Evolutionary conservation across 92 coral and sea anemone genomes (phyloP).

Genomic region (Porites evermanni): DNA sequence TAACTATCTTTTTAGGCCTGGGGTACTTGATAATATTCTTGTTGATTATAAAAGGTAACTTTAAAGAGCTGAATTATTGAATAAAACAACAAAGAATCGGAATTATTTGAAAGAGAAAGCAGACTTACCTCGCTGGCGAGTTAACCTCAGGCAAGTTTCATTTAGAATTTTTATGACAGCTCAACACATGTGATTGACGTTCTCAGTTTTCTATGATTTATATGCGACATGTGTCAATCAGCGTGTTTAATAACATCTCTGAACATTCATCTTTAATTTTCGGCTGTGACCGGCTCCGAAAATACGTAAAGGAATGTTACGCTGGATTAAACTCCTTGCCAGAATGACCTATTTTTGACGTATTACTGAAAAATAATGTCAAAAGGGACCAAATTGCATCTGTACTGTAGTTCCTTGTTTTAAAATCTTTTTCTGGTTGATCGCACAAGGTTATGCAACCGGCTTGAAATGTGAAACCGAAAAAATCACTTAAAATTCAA

Average conservation of each 20-base stretch:
- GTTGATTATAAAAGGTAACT: neutral
- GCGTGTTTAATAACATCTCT: neutral
- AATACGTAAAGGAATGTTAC: neutral
- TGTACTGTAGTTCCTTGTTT: neutral
- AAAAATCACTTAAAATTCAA: neutral
- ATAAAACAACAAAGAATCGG: neutral
- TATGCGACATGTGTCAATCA: conserved; percentile 28
- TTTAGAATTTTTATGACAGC: conserved; percentile 22
- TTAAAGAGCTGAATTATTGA: neutral
- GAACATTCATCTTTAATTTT: neutral
- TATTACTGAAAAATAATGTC: neutral
- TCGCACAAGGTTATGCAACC: neutral
- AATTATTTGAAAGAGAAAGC: neutral
- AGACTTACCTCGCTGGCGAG: conserved; percentile 23
- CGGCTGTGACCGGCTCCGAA: neutral
- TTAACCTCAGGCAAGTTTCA: conserved; percentile 31
- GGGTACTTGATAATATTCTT: neutral
- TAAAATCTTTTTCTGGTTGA: neutral
- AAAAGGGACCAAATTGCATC: neutral
- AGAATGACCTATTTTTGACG: too few relatives aligned
- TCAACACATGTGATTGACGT: conserved; percentile 32
- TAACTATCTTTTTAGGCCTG: neutral
- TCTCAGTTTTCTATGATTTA: conserved; percentile 3
- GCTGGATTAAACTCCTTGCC: too few relatives aligned
- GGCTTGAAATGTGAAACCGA: neutral